Evolutionary conservation across 2,888 invertebrate genomes (phyloP), one percentile per base, ranked within the genome.

Genomic region (Dioctria rufipes): DNA sequence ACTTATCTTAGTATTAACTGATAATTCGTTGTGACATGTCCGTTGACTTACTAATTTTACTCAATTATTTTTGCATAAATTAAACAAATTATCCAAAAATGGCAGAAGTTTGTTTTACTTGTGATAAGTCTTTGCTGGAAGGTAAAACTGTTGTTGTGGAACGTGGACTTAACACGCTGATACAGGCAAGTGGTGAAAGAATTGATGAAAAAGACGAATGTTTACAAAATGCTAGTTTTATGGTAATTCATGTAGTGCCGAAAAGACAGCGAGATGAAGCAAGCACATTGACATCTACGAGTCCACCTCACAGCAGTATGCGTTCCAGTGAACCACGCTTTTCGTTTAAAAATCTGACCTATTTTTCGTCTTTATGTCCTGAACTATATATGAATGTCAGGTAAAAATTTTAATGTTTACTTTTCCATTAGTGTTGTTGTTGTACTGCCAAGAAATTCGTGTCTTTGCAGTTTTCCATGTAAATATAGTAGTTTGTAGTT

Each of bases 61-160:
- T 13, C n/a, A 58, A 9, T 58, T 58, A 9, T 58, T 2, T 58
- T 11, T 13, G 5, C 4, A 46, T 25, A 46, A 46, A 46, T 46
- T 46, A 6, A 46, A 46, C 8, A 6, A 58, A 13, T 58, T 58
- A 5, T 6, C 1, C 58, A 58, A n/a, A 58, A 58, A 3, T 58
- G 58, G n/a, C 58, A n/a, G 58, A 58, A 58, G 58, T 13, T 58
- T 58, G 58, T 58, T 58, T 58, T n/a, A 58, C 11, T 58, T 58
- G 25, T 25, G 25, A 25, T 25, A 25, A 25, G 2, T 25, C 25
- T 25, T 25, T 25, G 25, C 25, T 58, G 58, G 58, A 58, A 58
- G 58, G 58, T 58, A 58, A 58, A 13, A 58, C 58, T 58, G 58
- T 58, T 58, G 8, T 58, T 6, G 58, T 58, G 13, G 58, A 11